Percentiles rank a stretch among this genome's conserved stretches.
Evolutionary conservation across 2,113 vertebrate genomes (phyloP).

Genomic region (Paramisgurnus dabryanus): DNA sequence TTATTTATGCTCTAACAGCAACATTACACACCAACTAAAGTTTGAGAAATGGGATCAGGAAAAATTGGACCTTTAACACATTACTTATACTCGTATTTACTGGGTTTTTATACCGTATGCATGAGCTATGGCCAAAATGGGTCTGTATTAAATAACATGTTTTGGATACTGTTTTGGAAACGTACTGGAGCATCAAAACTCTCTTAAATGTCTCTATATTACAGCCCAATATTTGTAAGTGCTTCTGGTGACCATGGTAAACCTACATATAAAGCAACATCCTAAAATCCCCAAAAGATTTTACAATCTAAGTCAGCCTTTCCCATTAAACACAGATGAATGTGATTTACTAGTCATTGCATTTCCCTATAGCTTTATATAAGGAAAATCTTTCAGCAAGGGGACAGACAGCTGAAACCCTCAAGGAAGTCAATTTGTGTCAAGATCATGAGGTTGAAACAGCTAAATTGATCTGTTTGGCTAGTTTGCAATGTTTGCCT

Average conservation of each 20-base stretch:
- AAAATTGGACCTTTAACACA: not conserved
- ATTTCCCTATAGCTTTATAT: not conserved
- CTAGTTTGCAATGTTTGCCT: constrained; percentile 26
- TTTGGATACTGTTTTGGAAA: not conserved
- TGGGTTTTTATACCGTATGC: not conserved
- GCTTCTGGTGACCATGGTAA: constrained; percentile 16
- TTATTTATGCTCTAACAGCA: too few relatives aligned
- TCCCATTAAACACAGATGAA: not conserved
- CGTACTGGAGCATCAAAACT: not conserved
- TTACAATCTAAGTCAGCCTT: constrained; percentile 11
- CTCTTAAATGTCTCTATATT: not conserved
- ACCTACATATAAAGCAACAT: not conserved
- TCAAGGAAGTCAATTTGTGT: constrained; percentile 30
- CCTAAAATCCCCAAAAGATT: not conserved
- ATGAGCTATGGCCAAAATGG: not conserved
- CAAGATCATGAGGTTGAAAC: constrained; percentile 28
- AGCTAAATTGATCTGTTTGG: constrained; percentile 20
- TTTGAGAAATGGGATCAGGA: too few relatives aligned
- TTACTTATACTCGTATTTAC: not conserved
- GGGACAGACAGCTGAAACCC: constrained; percentile 38
- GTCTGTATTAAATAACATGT: not conserved
- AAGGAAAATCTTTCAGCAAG: constrained; percentile 7
- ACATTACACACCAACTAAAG: too few relatives aligned
- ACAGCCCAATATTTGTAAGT: not conserved
- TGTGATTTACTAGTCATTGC: not conserved